Conservation (phyloP, 2,888 invertebrate genomes). For the Napeogenes inachia region DNA sequence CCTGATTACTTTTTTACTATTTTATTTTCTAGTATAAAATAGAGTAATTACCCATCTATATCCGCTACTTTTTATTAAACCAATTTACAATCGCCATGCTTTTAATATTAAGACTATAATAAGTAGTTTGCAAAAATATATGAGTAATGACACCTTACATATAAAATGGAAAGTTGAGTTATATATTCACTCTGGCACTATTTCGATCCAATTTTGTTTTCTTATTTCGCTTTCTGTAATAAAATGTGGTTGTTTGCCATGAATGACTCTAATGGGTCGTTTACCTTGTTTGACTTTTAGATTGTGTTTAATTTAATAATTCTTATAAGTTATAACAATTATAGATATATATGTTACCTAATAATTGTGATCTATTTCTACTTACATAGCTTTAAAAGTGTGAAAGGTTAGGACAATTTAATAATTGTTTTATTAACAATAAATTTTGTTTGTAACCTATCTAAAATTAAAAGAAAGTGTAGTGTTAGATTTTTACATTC, state of each 20-base stretch:
- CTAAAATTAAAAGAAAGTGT: too few species aligned
- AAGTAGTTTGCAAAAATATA: constrained; percentile 20
- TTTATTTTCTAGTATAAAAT: too few species aligned
- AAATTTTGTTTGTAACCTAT: too few species aligned
- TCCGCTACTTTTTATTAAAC: too few species aligned
- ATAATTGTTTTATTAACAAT: too few species aligned
- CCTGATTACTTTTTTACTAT: too few species aligned
- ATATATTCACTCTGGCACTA: constrained; percentile 29
- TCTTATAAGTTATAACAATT: neutral
- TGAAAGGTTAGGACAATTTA: too few species aligned
- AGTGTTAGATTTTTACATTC: too few species aligned
- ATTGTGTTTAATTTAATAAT: neutral
- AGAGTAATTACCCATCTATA: too few species aligned
- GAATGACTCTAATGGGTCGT: constrained; percentile 21
- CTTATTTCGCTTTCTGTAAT: constrained; percentile 17
- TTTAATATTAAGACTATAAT: constrained; percentile 5
- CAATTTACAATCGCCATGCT: too few species aligned
- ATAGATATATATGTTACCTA: neutral
- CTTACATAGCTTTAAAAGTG: too few species aligned
- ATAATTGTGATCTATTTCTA: neutral
- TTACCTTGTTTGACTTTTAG: constrained; percentile 17
- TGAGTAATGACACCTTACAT: constrained; percentile 11
- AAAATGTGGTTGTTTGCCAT: constrained; percentile 23
- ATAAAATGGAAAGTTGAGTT: constrained; percentile 36
- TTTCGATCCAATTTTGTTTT: constrained; percentile 21